Conservation (phyloP, 2,888 invertebrate species). For the Drosophila meridionalis region DNA sequence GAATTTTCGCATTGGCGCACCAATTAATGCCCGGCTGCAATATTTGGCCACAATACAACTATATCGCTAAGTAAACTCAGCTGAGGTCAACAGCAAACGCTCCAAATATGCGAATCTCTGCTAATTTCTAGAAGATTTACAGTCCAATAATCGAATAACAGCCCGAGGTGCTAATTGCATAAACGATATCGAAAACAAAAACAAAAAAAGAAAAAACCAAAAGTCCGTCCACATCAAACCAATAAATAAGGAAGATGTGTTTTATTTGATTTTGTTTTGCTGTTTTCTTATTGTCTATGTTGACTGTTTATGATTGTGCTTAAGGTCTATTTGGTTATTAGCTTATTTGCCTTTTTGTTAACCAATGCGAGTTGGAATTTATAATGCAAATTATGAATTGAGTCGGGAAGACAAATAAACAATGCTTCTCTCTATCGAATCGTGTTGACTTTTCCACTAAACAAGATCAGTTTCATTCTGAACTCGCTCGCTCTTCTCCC, state of each 20-base stretch:
- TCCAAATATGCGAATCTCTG: not conserved
- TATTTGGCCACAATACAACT: slow-evolving; percentile 11
- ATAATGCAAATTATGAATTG: slow-evolving; percentile 6
- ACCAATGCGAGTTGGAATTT: slow-evolving; percentile 2
- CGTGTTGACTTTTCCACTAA: slow-evolving; percentile 8
- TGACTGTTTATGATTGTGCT: slow-evolving; percentile 4
- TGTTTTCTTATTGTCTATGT: not conserved
- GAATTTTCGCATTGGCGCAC: slow-evolving; percentile 40
- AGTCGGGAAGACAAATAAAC: not conserved
- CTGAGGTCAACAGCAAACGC: slow-evolving; percentile 1
- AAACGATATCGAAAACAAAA: slow-evolving; percentile 1
- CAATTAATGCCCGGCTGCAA: slow-evolving; percentile 40
- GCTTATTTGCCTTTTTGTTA: slow-evolving; percentile 4
- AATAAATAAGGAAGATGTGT: slow-evolving; percentile 10
- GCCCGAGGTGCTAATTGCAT: slow-evolving; percentile 10
- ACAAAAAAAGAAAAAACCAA: not conserved
- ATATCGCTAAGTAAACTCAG: slow-evolving; percentile 2
- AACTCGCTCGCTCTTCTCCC: not conserved
- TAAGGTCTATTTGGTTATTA: not conserved
- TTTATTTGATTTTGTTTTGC: not conserved
- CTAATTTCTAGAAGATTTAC: slow-evolving; percentile 3
- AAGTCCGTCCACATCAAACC: not conserved
- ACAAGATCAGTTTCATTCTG: not conserved
- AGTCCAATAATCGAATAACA: slow-evolving; percentile 14
- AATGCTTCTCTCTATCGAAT: not conserved